These are phyloP conservation scores for Drosophila buzzatii DNA, from an alignment of 2,888 invertebrate genomes.

Conservation along the genomic window DNA sequence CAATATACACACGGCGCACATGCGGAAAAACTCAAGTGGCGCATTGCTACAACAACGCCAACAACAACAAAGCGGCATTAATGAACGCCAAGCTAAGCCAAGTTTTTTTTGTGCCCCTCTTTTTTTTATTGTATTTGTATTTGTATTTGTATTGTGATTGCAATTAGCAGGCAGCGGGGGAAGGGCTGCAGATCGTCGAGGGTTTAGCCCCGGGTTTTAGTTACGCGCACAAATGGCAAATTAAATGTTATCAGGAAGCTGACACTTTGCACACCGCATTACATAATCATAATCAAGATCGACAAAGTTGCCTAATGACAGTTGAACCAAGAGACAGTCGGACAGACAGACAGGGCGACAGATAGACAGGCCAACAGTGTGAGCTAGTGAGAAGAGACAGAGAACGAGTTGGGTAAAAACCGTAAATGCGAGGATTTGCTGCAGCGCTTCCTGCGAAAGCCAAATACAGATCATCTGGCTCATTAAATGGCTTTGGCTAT, in stretches of 20 bases:
- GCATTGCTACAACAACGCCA: constrained; percentile 51
- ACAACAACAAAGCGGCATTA: constrained; percentile 49
- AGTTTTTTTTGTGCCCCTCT: constrained; percentile 19
- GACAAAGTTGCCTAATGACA: constrained; percentile 53
- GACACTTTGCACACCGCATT: constrained; percentile 55
- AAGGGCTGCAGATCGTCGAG: not conserved
- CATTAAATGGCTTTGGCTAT: constrained; percentile 72
- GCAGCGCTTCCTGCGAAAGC: constrained; percentile 54
- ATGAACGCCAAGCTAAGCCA: constrained; percentile 56
- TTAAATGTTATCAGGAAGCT: constrained; percentile 80
- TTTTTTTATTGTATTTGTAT: constrained; percentile 3
- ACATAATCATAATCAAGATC: constrained; percentile 60
- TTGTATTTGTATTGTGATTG: constrained; percentile 51
- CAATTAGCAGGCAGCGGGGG: constrained; percentile 62
- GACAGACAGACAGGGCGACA: not conserved
- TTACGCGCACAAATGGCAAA: constrained; percentile 66
- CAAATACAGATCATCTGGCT: constrained; percentile 64
- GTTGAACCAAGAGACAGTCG: not conserved
- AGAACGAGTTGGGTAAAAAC: constrained; percentile 12
- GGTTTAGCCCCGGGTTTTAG: constrained; percentile 2
- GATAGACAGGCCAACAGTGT: not conserved
- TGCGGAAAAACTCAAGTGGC: constrained; percentile 78
- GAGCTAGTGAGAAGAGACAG: too few relatives aligned
- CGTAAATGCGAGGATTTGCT: constrained; percentile 44
- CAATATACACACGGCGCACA: constrained; percentile 74